Base-by-base conservation (phyloP, 2,888 invertebrate genomes). In the Synanthedon myopaeformis region DNA sequence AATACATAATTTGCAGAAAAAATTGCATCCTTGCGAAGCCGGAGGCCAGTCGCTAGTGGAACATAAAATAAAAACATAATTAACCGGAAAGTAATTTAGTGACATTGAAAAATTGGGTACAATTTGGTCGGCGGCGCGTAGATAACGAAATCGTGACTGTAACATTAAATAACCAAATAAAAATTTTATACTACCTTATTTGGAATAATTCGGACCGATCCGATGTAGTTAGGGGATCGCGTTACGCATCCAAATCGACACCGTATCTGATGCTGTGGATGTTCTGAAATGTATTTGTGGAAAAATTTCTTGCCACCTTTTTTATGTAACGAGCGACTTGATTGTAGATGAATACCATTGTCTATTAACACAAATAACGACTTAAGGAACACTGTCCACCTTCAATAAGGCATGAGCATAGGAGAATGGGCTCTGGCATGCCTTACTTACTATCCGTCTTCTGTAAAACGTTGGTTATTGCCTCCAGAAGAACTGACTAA, bases 201-300 rank as follows among this genome's bases (percentile, higher is more conserved):
- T 68, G 62, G 70, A 66, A 74, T 74, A 73, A 77, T 76, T 76
- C 64, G 62, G 66, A 62, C 62, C 67, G 64, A 66, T 65, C 61
- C 67, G 66, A 70, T 67, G 76, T 71, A 70, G 69, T 76, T 73
- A 74, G 65, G 64, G 66, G 66, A 68, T 69, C 73, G 69, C 67
- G 72, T 76, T 75, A 72, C 72, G 76, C 73, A 76, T 81, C 74
- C 72, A 78, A 79, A 82, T 82, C 67, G 72, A 61, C 65, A 66
- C 72, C 73, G 70, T 66, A 61, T 60, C 63, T 67, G 67, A 71
- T 60, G 10, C 35, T 35, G 35, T 35, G 35, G 35, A 35, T 35
- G 6, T 35, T 10, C 35, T 23, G 23, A 35, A 35, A 10, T 8
- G 10, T 35, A 35, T 35, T 35, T 35, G 35, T 35, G 35, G 35